Base-by-base conservation (phyloP, 2,888 invertebrate genomes). In the Leptinotarsa rubiginosa region DNA sequence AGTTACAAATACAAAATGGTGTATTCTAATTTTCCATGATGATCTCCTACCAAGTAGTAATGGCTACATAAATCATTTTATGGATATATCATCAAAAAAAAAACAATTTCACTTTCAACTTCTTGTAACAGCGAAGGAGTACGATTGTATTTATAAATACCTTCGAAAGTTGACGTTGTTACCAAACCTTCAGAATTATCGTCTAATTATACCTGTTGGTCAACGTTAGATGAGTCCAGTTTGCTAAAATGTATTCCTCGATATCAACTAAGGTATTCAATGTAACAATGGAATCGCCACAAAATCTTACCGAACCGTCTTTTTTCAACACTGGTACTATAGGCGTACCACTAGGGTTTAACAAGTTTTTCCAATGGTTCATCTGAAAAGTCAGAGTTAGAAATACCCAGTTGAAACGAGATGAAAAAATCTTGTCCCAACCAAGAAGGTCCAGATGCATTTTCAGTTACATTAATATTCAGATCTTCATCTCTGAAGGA, bases 391-490 rank as follows among this genome's bases (percentile, higher is more conserved):
- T 54, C 3, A 2, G n/a, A 18, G n/a, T 4, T 2, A 12, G 54
- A 0, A 18, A 20, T 54, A 18, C 10, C 3, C 54, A 54, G 7
- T 54, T 18, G 18, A 7, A 64, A 64, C 2, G 22, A 31, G 15
- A 12, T 64, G 4, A 15, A 31, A 64, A 31, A 25, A 25, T 64
- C 64, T 4, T n/a, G 22, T 20, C 64, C 64, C 64, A 25, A 64
- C 12, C 25, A 25, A 22, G 41, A 25, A 25, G 64, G 64, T 16
- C 64, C 64, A 4, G 64, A 64, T 20, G 64, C 25, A 64, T 64
- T 25, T 25, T 41, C 12, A 10, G 22, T 64, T 4, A 64, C 31
- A 64, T 64, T 25, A 64, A 64, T 64, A 64, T 25, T 20, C 13
- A 25, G 22, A 16, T 64, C 5, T 25, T 25, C 13, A 64, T 25